phyloP scores from a whole-genome alignment of 2,888 invertebrate species.

The Agrotis ipsilon region DNA sequence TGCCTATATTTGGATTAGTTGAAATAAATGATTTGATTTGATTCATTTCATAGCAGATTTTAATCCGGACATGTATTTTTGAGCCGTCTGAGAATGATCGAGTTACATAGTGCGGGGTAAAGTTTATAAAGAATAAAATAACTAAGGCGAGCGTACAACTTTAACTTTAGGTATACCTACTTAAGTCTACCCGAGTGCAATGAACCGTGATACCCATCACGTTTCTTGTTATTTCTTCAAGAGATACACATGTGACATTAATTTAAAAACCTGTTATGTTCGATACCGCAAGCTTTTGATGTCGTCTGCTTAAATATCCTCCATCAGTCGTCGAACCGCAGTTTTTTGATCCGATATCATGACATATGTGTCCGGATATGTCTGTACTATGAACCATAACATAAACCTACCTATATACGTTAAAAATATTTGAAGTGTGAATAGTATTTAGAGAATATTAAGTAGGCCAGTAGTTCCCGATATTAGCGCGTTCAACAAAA shows the following conservation, averaged over 20 bases:
- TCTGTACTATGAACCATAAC: neutral
- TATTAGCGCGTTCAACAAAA: no score
- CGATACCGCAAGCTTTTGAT: neutral
- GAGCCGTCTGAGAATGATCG: no score
- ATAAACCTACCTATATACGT: no score
- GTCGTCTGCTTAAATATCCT: neutral
- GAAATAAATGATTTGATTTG: no score
- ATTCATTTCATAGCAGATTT: no score
- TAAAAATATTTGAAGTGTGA: no score
- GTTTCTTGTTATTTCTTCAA: neutral
- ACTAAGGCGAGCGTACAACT: neutral
- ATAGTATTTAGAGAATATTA: no score
- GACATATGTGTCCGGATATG: no score
- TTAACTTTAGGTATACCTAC: neutral
- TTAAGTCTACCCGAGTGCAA: constrained; percentile 22
- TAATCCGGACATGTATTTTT: no score
- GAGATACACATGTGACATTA: constrained; percentile 7
- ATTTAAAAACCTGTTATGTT: constrained; percentile 19
- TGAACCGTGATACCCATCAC: neutral
- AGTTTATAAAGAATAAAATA: neutral
- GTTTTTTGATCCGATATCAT: neutral
- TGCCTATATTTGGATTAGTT: no score
- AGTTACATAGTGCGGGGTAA: no score
- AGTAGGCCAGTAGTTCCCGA: no score
- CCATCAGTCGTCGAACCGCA: neutral